Evolutionary conservation across 2,113 vertebrate genomes (phyloP).

Genomic region (Micronycteris hirsuta): DNA sequence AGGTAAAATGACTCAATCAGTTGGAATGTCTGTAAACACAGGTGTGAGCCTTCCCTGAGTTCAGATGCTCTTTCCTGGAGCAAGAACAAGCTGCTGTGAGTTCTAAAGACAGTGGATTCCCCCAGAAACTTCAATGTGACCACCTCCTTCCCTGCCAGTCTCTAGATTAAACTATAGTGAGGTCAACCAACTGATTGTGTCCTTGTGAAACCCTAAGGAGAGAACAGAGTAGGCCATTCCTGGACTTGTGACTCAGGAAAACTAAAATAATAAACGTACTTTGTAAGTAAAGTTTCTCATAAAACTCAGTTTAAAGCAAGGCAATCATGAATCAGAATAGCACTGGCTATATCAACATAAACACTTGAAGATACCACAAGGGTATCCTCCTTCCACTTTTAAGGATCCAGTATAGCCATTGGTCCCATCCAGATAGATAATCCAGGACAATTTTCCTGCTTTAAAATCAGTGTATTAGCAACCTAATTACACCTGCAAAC

Average conservation of each 20-base stretch:
- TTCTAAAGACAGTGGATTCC: not conserved
- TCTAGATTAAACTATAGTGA: not conserved
- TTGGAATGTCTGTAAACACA: not conserved
- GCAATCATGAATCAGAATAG: not conserved
- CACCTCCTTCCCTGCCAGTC: too few relatives aligned
- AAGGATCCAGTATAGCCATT: not conserved
- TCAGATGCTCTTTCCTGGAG: not conserved
- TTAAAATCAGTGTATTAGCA: not conserved
- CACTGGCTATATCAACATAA: not conserved
- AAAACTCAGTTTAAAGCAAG: not conserved
- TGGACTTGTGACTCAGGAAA: not conserved
- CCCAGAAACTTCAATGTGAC: not conserved
- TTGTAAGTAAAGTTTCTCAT: not conserved
- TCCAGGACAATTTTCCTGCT: not conserved
- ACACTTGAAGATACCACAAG: not conserved
- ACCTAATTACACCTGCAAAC: not conserved
- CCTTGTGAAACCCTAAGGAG: not conserved
- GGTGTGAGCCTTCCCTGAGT: not conserved
- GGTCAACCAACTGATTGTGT: not conserved
- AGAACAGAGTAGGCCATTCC: not conserved
- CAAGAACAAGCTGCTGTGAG: not conserved
- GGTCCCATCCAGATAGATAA: not conserved
- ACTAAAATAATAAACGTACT: not conserved
- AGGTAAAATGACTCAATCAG: too few relatives aligned
- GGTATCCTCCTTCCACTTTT: not conserved